Evolutionary conservation across 2,888 invertebrate species (phyloP), one percentile per base, ranked within the genome.

Genomic region (Galerucella pusilla): DNA sequence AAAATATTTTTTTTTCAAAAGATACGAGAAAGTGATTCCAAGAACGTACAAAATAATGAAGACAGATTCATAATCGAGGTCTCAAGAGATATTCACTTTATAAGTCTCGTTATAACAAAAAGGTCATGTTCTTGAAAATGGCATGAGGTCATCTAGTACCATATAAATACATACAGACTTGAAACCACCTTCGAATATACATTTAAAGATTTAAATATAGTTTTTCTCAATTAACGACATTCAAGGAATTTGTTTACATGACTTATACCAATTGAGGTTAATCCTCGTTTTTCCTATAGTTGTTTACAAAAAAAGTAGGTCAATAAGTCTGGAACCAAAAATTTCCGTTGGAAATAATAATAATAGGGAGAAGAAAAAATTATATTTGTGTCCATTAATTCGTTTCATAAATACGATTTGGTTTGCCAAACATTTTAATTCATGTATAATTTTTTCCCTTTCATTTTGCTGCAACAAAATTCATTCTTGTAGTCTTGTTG

Each of bases 121-220:
- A 68, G 68, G 68, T 69, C 69, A n/a, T 46, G 69, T 69, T 69
- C 60, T 69, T 69, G 60, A 69, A 69, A 69, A 42, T 49, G 49
- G 16, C 28, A 61, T 61, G 49, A 69, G 69, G 69, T 69, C 61
- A 69, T 28, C 61, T 7, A 16, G 28, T 61, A 69, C 69, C 54
- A 69, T 69, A 61, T 61, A 69, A 49, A 49, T 69, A 69, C 61
- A 69, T 59, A 14, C n/a, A 9, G 61, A 69, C 45, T 60, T 46
- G 61, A 16, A 14, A 61, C 25, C 59, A 68, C 46, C 61, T 69
- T 69, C 69, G 52, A 61, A 69, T 68, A 45, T 57, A 42, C 68
- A 46, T 45, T 45, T 65, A 65, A 42, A 45, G 57, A 57, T 57
- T 57, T 1, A 16, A 57, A 10, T 57, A 57, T 20, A 14, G 46